A percentile compares a stretch with the other conserved stretches of the same genome.
Evolutionary conservation across 2,113 vertebrate species (phyloP).

Genomic region (Indri indri): DNA sequence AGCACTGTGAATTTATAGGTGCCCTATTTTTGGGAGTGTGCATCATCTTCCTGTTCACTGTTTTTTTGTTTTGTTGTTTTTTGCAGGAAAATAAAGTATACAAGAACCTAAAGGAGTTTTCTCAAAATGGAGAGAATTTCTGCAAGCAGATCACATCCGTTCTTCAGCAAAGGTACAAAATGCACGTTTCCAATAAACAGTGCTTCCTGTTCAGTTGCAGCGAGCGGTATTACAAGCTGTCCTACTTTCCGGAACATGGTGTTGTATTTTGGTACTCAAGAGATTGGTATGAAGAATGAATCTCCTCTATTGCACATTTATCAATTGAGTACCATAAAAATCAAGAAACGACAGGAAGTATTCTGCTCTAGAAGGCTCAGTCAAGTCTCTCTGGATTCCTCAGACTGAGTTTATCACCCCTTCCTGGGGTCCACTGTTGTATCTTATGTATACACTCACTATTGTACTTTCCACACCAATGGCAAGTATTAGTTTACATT

Average conservation of each 20-base stretch:
- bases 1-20: not conserved
- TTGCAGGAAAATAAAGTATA: slow-evolving; percentile 91
- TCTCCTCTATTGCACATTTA: slow-evolving; percentile 24
- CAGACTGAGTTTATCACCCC: not conserved
- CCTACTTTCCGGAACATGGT: not conserved
- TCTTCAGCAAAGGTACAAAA: slow-evolving; percentile 91
- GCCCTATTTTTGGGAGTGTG: not conserved
- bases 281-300: slow-evolving; percentile 33
- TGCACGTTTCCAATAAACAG: not conserved
- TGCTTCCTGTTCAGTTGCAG: not conserved
- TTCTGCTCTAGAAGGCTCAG: not conserved
- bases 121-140: slow-evolving; percentile 91
- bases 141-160: slow-evolving; percentile 90
- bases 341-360: not conserved
- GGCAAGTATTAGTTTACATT: not conserved
- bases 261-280: slow-evolving; percentile 18
- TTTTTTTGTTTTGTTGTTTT: not conserved
- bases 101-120: slow-evolving; percentile 90
- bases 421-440: not conserved
- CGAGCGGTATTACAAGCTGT: not conserved
- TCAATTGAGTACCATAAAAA: slow-evolving; percentile 9
- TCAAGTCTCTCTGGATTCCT: not conserved
- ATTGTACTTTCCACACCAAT: not conserved
- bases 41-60: not conserved
- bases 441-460: not conserved